These are phyloP conservation scores for Achroia grisella DNA, from an alignment of 1,140 invertebrate genomes.

Conservation along the genomic window DNA sequence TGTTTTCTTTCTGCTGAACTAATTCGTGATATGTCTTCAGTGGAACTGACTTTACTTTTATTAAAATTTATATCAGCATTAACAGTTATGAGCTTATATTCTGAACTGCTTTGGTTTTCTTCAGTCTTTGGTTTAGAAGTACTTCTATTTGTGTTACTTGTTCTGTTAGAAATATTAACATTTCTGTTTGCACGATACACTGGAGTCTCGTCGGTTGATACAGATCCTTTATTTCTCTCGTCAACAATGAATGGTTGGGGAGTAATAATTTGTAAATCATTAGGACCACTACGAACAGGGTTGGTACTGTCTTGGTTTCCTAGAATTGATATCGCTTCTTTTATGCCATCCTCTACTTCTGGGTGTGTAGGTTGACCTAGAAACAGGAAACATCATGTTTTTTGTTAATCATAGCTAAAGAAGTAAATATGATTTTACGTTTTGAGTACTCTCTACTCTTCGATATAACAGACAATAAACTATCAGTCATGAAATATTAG, in stretches of 20 bases:
- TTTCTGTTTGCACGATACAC: constrained; percentile 52
- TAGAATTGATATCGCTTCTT: constrained; percentile 66
- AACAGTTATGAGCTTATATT: constrained; percentile 30
- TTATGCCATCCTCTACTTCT: constrained; percentile 63
- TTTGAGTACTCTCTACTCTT: too few relatives aligned
- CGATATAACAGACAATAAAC: too few relatives aligned
- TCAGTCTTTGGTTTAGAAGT: constrained; percentile 7
- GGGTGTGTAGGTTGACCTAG: constrained; percentile 47
- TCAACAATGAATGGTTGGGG: constrained; percentile 42
- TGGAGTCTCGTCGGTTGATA: constrained; percentile 28
- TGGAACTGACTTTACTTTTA: constrained; percentile 5
- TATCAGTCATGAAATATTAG: too few relatives aligned
- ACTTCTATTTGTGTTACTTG: constrained; percentile 6
- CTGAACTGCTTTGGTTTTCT: constrained; percentile 21
- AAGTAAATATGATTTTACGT: background rate
- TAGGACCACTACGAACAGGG: constrained; percentile 16
- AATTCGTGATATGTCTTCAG: constrained; percentile 13
- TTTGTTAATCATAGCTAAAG: background rate
- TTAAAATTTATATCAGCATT: constrained; percentile 43
- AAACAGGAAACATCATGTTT: constrained; percentile 12
- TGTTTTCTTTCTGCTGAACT: constrained; percentile 26
- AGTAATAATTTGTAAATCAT: constrained; percentile 40
- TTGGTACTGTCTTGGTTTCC: constrained; percentile 49
- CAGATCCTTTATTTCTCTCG: constrained; percentile 38
- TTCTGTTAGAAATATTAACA: constrained; percentile 21